These are phyloP conservation scores for Fistularia commersonii DNA, from an alignment of 2,797 vertebrate species.

Conservation along the genomic window DNA sequence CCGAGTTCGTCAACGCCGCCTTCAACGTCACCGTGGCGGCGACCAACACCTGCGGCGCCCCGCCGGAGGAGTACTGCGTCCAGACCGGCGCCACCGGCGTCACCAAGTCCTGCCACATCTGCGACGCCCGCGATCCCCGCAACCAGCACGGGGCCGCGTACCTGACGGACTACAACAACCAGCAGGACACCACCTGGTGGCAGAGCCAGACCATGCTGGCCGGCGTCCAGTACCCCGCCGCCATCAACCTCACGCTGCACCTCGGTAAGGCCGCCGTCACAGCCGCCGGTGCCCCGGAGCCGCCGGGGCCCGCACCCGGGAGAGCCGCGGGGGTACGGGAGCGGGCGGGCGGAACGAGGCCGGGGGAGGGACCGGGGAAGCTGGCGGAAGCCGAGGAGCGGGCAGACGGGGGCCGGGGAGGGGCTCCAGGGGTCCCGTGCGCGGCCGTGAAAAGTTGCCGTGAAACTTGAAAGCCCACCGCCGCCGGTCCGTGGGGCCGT, in stretches of 20 bases:
- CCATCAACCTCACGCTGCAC: conserved; percentile 95
- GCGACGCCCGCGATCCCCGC: conserved; percentile 83
- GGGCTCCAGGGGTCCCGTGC: too few relatives aligned
- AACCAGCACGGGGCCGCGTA: conserved; percentile 86
- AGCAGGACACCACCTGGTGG: conserved; percentile 97
- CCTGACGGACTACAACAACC: conserved; percentile 98
- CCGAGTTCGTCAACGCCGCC: conserved; percentile 96
- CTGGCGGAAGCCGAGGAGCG: too few relatives aligned
- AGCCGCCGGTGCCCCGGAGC: not conserved
- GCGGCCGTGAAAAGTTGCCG: too few relatives aligned
- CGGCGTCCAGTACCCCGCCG: conserved; percentile 90
- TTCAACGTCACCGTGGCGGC: conserved; percentile 94
- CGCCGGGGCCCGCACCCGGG: too few relatives aligned
- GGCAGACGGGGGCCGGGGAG: too few relatives aligned
- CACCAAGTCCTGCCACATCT: conserved; percentile 98
- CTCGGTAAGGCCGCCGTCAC: conserved; percentile 80
- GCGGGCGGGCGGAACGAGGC: too few relatives aligned
- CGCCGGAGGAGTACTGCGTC: conserved; percentile 97
- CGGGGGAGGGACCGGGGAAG: too few relatives aligned
- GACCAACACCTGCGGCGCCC: conserved; percentile 91
- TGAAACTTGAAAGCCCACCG: too few relatives aligned
- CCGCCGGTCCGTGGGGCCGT: too few relatives aligned
- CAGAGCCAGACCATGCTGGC: conserved; percentile 98
- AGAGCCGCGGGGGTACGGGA: not conserved
- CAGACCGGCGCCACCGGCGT: conserved; percentile 97